These are phyloP conservation scores for Caenorhabditis sinica DNA, from an alignment of 2,888 invertebrate species.

Conservation along the genomic window DNA sequence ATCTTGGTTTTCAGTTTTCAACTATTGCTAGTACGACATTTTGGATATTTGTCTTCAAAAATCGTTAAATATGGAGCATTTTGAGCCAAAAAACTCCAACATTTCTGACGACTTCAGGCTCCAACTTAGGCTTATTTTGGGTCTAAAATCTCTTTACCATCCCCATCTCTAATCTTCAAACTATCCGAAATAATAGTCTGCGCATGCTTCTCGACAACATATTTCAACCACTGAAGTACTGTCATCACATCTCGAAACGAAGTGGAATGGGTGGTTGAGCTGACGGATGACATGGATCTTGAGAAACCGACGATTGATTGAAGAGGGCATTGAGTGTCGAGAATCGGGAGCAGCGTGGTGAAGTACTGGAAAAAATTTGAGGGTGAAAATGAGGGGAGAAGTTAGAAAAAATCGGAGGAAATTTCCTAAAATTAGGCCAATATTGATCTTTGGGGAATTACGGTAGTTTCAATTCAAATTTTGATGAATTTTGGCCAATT, in stretches of 20 bases:
- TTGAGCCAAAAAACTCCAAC: no score
- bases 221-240: constrained; percentile 42
- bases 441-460: no score
- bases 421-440: no score
- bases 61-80: no score
- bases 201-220: not conserved
- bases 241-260: constrained; percentile 52
- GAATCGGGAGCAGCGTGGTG: constrained; percentile 16
- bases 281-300: not conserved
- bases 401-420: no score
- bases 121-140: no score
- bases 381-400: not conserved
- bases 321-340: constrained; percentile 14
- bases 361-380: constrained; percentile 28
- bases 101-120: no score
- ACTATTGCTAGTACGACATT: no score
- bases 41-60: no score
- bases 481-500: no score
- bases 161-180: constrained; percentile 9
- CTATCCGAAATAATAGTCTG: constrained; percentile 13
- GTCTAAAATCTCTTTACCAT: constrained; percentile 17
- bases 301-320: constrained; percentile 10
- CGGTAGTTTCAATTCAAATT: no score
- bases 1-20: not conserved
- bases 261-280: not conserved